phyloP scores from a whole-genome alignment of 2,888 invertebrate species.

The Cantharis rustica region DNA sequence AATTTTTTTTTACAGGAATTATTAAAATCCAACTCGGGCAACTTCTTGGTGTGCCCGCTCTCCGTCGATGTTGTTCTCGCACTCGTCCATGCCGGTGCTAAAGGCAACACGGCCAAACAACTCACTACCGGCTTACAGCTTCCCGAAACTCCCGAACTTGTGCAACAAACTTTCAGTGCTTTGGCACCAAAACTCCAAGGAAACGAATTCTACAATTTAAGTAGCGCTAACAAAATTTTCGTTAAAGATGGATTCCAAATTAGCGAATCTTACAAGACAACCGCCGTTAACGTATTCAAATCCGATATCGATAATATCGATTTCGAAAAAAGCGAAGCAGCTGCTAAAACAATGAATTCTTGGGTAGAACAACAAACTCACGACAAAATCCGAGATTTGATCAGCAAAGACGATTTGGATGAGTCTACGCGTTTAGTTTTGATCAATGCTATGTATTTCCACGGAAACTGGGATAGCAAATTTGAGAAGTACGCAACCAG shows the following conservation, averaged over 20 bases:
- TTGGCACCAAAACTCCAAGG: slow-evolving; percentile 34
- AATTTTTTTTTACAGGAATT: not conserved
- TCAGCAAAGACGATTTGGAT: slow-evolving; percentile 38
- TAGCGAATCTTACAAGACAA: slow-evolving; percentile 60
- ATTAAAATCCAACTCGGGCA: slow-evolving; percentile 29
- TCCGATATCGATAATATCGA: slow-evolving; percentile 60
- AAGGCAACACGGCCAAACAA: slow-evolving; percentile 44
- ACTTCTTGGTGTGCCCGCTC: slow-evolving; percentile 48
- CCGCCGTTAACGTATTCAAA: slow-evolving; percentile 65
- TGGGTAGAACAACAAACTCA: slow-evolving; percentile 50
- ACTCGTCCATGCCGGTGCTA: slow-evolving; percentile 46
- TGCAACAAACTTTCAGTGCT: slow-evolving; percentile 24
- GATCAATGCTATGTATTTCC: slow-evolving; percentile 51
- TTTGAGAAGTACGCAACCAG: slow-evolving; percentile 35
- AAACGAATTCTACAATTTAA: slow-evolving; percentile 37
- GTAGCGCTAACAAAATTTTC: slow-evolving; percentile 63
- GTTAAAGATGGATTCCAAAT: slow-evolving; percentile 62
- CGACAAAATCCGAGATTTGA: slow-evolving; percentile 46
- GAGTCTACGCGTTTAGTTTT: slow-evolving; percentile 44
- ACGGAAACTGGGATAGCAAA: slow-evolving; percentile 42
- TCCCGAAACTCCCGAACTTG: slow-evolving; percentile 24
- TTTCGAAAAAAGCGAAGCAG: slow-evolving; percentile 27
- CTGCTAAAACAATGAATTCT: slow-evolving; percentile 46
- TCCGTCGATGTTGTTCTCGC: slow-evolving; percentile 49
- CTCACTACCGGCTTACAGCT: slow-evolving; percentile 31